Base-by-base conservation (phyloP, 2,113 vertebrate species). In the Catharus bicknelli region DNA sequence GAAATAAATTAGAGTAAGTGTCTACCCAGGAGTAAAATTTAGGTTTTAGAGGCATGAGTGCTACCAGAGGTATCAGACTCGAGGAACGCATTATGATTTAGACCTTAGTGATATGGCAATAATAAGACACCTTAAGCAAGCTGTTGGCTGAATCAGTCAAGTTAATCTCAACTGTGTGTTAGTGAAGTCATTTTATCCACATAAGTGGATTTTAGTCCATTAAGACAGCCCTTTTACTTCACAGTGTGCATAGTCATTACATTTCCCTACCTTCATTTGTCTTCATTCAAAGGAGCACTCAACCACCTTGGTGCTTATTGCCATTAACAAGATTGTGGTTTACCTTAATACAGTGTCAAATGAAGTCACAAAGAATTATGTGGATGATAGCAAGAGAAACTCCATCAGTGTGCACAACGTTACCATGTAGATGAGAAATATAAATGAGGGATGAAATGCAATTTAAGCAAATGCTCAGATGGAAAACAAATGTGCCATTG, bases 1-100 rank as follows among this genome's bases (percentile, higher is more conserved):
- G 50, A 95, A 96, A 95, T 93, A 90, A 90, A 91, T 94, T 86
- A 91, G 93, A 86, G n/a, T 54, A 88, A 75, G 79, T 83, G 94
- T 45, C 59, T 88, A 92, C 22, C 15, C 55, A 95, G 68, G 83
- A 83, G 86, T 92, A 91, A 95, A 96, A 96, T 95, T 95, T 62
- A 78, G 30, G 11, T 68, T 94, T 94, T 90, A 92, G 22, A 86
- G 34, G 16, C 61, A 63, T 70, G 62, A 96, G 30, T 79, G 48
- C 29, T 69, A 77, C 62, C 54, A 78, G 17, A 90, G 79, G 40
- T 85, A 88, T 69, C 68, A 61, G 40, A 94, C 74, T 84, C 58
- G 51, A 55, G 34, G 62, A 96, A 61, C 32, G 7, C 32, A 48
- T 91, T 74, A 91, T 36, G 42, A 34, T 54, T 50, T 23, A 73